phyloP scores from a whole-genome alignment of 1,140 invertebrate species.

The Leptopilina boulardi region DNA sequence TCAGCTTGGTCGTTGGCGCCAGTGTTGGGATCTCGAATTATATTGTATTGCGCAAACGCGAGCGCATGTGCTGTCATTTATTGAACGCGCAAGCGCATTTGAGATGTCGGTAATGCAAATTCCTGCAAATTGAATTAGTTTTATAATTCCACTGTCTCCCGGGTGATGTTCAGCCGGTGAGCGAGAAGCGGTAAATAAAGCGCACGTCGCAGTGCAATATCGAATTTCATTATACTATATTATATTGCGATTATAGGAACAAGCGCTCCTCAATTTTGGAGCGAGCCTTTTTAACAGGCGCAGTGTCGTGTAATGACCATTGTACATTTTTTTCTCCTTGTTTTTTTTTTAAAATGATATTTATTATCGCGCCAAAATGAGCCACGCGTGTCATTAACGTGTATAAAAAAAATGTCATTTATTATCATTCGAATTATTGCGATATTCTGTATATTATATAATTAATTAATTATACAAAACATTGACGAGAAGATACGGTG shows the following conservation, averaged over 20 bases:
- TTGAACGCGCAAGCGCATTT: too few relatives aligned
- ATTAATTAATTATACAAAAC: conserved; percentile 60
- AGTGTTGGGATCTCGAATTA: too few relatives aligned
- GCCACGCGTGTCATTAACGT: conserved; percentile 70
- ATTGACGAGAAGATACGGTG: conserved; percentile 44
- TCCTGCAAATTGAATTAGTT: not conserved
- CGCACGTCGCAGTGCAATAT: conserved; percentile 70
- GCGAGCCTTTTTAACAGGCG: conserved; percentile 34
- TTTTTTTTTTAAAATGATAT: conserved; percentile 72
- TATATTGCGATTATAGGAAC: conserved; percentile 29
- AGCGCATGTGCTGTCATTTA: too few relatives aligned
- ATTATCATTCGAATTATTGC: conserved; percentile 72
- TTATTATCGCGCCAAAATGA: conserved; percentile 69
- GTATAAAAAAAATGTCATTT: conserved; percentile 75
- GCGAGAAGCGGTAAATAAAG: conserved; percentile 51
- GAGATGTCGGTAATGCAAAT: too few relatives aligned
- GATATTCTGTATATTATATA: conserved; percentile 74
- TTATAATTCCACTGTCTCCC: not conserved
- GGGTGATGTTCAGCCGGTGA: conserved; percentile 40
- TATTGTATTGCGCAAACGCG: too few relatives aligned
- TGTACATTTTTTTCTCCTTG: conserved; percentile 73
- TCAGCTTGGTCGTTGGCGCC: too few relatives aligned
- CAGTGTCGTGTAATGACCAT: conserved; percentile 57
- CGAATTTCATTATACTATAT: conserved; percentile 52
- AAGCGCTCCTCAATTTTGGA: conserved; percentile 18